phyloP scores from a whole-genome alignment of 2,888 invertebrate genomes.

The Mongoloraphidia duomilia region DNA sequence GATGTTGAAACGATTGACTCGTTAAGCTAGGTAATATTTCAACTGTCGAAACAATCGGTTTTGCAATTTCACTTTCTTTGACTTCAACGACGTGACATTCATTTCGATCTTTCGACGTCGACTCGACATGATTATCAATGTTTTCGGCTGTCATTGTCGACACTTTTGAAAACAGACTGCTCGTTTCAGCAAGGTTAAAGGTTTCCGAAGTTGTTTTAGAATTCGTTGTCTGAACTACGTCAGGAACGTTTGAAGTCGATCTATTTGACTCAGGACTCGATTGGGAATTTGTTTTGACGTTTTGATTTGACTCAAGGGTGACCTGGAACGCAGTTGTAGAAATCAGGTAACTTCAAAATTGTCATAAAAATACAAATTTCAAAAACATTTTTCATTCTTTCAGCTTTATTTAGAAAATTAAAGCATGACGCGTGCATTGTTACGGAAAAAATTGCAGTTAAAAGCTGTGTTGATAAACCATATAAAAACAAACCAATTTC shows the following conservation, averaged over 20 bases:
- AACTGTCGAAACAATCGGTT: conserved; percentile 41
- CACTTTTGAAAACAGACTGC: conserved; percentile 53
- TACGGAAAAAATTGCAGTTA: too few species aligned
- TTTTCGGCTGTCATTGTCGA: conserved; percentile 28
- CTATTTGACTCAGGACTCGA: conserved; percentile 45
- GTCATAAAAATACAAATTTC: too few species aligned
- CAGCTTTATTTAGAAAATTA: too few species aligned
- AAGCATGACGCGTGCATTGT: too few species aligned
- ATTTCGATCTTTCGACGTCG: conserved; percentile 16
- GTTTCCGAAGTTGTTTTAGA: conserved; percentile 28
- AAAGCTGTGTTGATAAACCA: too few species aligned
- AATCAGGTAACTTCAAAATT: too few species aligned
- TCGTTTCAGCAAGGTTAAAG: conserved; percentile 49
- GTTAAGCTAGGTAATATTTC: conserved; percentile 17
- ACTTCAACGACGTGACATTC: conserved; percentile 51
- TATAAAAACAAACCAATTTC: too few species aligned
- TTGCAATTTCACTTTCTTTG: conserved; percentile 51
- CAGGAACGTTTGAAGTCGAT: conserved; percentile 32
- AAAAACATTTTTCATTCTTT: too few species aligned
- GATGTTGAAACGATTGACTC: conserved; percentile 1
- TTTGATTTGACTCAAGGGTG: too few species aligned
- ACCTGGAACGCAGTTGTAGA: too few species aligned
- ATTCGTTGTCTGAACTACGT: conserved; percentile 24
- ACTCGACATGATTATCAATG: neutral
- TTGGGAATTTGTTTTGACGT: conserved; percentile 20